phyloP scores from a whole-genome alignment of 1,140 invertebrate species.

The roundworm (Caenorhabditis elegans) region DNA sequence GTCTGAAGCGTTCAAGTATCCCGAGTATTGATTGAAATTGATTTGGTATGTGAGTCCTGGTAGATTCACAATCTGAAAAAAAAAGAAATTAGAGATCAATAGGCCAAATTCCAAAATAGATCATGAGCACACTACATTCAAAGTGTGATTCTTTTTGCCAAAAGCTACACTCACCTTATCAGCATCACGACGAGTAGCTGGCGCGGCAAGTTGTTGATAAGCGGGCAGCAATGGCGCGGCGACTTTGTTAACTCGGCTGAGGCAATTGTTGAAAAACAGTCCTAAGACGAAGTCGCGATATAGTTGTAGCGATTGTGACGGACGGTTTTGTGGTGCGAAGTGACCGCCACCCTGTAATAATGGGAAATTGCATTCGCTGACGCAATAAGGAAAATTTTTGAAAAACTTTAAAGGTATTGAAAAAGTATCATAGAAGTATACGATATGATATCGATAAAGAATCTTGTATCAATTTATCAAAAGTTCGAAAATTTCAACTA shows the following conservation, averaged over 20 bases:
- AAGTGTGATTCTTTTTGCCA: background rate
- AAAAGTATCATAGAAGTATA: too few species aligned
- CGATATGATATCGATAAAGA: too few species aligned
- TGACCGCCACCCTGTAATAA: constrained; percentile 69
- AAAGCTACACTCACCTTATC: constrained; percentile 15
- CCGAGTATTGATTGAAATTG: constrained; percentile 54
- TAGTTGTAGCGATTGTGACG: constrained; percentile 67
- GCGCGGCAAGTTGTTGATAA: background rate
- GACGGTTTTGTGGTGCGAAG: constrained; percentile 70
- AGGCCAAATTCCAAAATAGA: background rate
- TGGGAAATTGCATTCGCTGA: background rate
- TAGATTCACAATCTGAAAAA: constrained; percentile 39
- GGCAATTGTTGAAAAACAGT: constrained; percentile 29
- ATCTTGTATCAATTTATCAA: too few species aligned
- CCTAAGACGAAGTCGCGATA: constrained; percentile 56
- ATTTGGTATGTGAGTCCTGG: constrained; percentile 50
- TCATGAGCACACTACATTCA: background rate
- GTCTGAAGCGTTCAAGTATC: constrained; percentile 51
- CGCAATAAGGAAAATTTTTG: background rate
- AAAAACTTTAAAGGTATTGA: too few species aligned
- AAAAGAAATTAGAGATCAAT: background rate
- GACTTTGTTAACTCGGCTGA: constrained; percentile 23
- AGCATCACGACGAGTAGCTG: background rate
- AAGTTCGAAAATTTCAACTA: too few species aligned
- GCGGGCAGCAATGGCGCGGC: constrained; percentile 18